These are phyloP conservation scores for Lepus townsendii DNA, from an alignment of 2,797 vertebrate genomes.

Conservation along the genomic window DNA sequence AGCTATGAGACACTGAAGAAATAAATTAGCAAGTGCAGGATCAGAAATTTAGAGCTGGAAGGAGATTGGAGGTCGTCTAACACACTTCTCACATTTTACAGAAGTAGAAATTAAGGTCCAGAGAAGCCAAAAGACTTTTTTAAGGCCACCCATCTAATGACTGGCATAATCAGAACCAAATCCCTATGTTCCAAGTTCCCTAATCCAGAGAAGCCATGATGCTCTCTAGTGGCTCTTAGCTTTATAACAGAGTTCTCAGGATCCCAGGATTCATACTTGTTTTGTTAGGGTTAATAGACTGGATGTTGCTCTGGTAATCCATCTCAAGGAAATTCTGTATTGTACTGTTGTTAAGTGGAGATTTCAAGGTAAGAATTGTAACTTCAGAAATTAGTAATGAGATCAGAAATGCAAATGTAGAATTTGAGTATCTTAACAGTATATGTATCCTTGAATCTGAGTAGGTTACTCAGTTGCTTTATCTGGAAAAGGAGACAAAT, in stretches of 20 bases:
- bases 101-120: constrained; percentile 46
- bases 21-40: constrained; percentile 24
- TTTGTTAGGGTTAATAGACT: constrained; percentile 45
- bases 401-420: constrained; percentile 24
- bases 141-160: neutral
- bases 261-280: constrained; percentile 17
- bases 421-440: constrained; percentile 26
- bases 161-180: neutral
- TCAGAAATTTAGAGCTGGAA: constrained; percentile 52
- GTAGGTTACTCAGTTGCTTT: constrained; percentile 29
- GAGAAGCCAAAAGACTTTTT: neutral
- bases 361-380: constrained; percentile 52
- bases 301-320: neutral
- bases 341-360: constrained; percentile 26
- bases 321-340: neutral
- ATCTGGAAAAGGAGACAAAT: constrained; percentile 48
- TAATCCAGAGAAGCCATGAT: neutral
- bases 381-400: constrained; percentile 56
- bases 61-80: neutral
- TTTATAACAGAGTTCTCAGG: constrained; percentile 44
- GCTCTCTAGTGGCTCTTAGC: neutral
- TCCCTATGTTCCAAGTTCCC: neutral
- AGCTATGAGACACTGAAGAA: constrained; percentile 36
- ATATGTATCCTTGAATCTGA: constrained; percentile 47
- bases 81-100: neutral